Evolutionary conservation across 2,888 invertebrate genomes (phyloP).

Genomic region (Octodonta nipae): DNA sequence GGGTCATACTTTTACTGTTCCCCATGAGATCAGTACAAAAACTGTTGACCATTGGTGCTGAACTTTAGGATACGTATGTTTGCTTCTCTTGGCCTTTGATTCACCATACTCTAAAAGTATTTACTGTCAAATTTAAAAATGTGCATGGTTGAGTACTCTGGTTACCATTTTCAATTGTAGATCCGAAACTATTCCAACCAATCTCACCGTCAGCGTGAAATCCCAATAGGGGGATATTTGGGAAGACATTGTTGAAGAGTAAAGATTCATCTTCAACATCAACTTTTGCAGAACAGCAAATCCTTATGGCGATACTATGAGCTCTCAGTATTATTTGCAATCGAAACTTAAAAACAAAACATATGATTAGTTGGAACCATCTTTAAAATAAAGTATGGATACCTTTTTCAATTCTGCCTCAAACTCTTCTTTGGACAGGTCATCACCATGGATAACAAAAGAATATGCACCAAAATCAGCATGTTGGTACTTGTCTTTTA

Average conservation of each 20-base stretch:
- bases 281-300: slow-evolving; percentile 25
- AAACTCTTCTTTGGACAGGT: slow-evolving; percentile 21
- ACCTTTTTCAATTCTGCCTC: slow-evolving; percentile 22
- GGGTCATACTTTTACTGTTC: too few relatives aligned
- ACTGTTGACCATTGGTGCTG: slow-evolving; percentile 25
- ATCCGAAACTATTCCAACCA: slow-evolving; percentile 24
- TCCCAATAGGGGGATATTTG: slow-evolving; percentile 22
- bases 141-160: slow-evolving; percentile 1
- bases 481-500: slow-evolving; percentile 13
- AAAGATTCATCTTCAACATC: slow-evolving; percentile 19
- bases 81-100: slow-evolving; percentile 14
- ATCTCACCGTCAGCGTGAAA: slow-evolving; percentile 28
- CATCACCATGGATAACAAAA: slow-evolving; percentile 22
- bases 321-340: slow-evolving; percentile 16
- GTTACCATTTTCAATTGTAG: slow-evolving; percentile 8
- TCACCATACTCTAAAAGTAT: slow-evolving; percentile 10
- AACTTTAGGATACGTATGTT: slow-evolving; percentile 17
- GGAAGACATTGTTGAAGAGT: slow-evolving; percentile 22
- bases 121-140: neutral
- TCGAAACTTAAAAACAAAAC: slow-evolving; percentile 21
- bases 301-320: slow-evolving; percentile 20
- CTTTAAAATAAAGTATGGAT: slow-evolving; percentile 6
- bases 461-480: slow-evolving; percentile 25
- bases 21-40: slow-evolving; percentile 25
- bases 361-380: too few relatives aligned